Evolutionary conservation across 2,797 vertebrate species (phyloP), one percentile per base, ranked within the genome.

Genomic region (Fringilla coelebs): DNA sequence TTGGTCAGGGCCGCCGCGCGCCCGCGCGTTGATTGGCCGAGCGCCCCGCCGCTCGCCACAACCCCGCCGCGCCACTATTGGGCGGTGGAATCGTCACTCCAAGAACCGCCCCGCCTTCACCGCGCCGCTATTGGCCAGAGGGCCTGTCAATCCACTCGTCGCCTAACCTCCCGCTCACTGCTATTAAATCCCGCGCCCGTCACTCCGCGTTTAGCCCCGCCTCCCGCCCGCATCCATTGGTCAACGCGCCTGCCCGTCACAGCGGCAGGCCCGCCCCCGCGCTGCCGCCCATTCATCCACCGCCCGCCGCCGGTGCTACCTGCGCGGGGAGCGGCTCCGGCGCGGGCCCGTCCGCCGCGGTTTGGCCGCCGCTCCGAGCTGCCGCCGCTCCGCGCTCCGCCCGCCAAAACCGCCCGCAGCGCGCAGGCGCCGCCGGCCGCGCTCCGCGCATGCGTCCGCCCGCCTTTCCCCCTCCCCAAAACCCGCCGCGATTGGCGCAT

Each of bases 351-450:
- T 94, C 67, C 85, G 52, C 88, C 74, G 96, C 90, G 54, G 86
- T 95, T 77, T 63, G 28, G 79, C 96, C 63, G 94, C 95, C 81
- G 21, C 45, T 60, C 34, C 31, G 72, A 65, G 68, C 87, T 46
- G 78, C 96, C 62, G 96, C 96, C 76, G 96, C 95, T 98, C 96
- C 97, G 97, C 97, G 97, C 97, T 97, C 97, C 97, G 96, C 97
- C 97, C 97, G 97, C 97, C 97, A 98, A 98, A 98, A 97, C 95
- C 96, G 88, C 88, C 68, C 49, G 82, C 71, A 80, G 38, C 89
- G 96, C 98, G 97, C 98, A 96, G 91, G 98, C 97, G 98, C 96
- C 79, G 79, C 78, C 75, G 89, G 88, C 93, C 81, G 82, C 92
- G 48, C 93, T 83, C 34, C 60, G 80, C 94, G 96, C 97, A 89